Percentiles rank a stretch among this genome's conserved stretches.
Evolutionary conservation across 1,140 invertebrate species (phyloP).

Genomic region (Drosophila nannoptera): DNA sequence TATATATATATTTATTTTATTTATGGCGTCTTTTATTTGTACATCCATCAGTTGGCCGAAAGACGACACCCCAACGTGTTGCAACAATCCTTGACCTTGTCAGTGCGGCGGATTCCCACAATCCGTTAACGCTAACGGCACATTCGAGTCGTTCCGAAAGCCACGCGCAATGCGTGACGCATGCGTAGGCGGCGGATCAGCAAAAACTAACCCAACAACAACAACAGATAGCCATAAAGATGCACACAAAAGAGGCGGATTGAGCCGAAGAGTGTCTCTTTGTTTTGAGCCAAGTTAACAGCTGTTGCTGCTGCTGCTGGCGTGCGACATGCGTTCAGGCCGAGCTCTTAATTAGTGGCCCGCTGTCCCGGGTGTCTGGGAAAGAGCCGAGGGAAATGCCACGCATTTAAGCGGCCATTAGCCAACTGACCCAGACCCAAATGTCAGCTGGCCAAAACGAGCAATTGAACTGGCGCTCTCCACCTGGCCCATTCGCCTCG

Average conservation of each 20-base stretch:
- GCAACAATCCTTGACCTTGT: slow-evolving; percentile 67
- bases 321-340: slow-evolving; percentile 59
- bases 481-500: slow-evolving; percentile 9
- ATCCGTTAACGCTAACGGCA: slow-evolving; percentile 49
- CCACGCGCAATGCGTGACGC: slow-evolving; percentile 21
- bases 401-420: slow-evolving; percentile 50
- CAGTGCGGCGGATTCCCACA: slow-evolving; percentile 53
- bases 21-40: slow-evolving; percentile 18
- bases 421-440: slow-evolving; percentile 65
- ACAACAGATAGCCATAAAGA: no score
- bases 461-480: slow-evolving; percentile 30
- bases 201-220: slow-evolving; percentile 2
- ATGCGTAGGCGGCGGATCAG: slow-evolving; percentile 51
- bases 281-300: slow-evolving; percentile 48
- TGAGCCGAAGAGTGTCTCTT: slow-evolving; percentile 65
- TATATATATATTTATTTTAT: background rate
- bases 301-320: slow-evolving; percentile 10
- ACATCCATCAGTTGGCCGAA: slow-evolving; percentile 12
- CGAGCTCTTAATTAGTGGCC: slow-evolving; percentile 56
- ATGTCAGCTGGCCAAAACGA: slow-evolving; percentile 36
- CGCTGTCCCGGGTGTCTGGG: slow-evolving; percentile 40
- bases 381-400: slow-evolving; percentile 43
- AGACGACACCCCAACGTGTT: slow-evolving; percentile 11
- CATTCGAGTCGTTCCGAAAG: slow-evolving; percentile 20
- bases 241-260: slow-evolving; percentile 38